A percentile compares a stretch with the other conserved stretches of the same genome.
Evolutionary conservation across 2,888 invertebrate genomes (phyloP).

Genomic region (Mamestra brassicae): DNA sequence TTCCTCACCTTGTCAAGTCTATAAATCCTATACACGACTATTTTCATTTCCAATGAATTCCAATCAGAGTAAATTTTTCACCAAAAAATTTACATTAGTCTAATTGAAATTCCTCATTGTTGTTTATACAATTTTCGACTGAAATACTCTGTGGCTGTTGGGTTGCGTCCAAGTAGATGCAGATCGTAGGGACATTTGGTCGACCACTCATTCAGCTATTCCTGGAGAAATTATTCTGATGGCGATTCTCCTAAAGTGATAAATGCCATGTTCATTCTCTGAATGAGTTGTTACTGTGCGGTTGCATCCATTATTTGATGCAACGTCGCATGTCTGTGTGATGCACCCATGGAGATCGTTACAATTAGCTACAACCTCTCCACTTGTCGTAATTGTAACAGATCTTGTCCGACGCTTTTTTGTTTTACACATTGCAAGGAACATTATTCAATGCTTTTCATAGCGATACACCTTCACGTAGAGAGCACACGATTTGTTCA

Average conservation of each 20-base stretch:
- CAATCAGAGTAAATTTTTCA: conserved; percentile 25
- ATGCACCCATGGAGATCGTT: conserved; percentile 70
- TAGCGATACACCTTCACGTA: conserved; percentile 65
- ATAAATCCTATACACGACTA: conserved; percentile 12
- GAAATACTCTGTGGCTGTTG: conserved; percentile 78
- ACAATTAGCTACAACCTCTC: conserved; percentile 64
- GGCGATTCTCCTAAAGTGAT: conserved; percentile 28
- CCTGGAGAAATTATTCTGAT: conserved; percentile 52
- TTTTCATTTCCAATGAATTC: conserved; percentile 20
- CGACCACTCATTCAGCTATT: conserved; percentile 80
- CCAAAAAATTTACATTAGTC: conserved; percentile 37
- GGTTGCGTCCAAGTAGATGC: conserved; percentile 88
- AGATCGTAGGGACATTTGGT: conserved; percentile 81
- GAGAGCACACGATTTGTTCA: conserved; percentile 47
- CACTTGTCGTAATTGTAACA: conserved; percentile 69
- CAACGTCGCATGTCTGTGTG: conserved; percentile 70
- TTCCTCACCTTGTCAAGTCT: conserved; percentile 55
- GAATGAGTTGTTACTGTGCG: conserved; percentile 73
- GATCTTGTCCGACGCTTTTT: conserved; percentile 78
- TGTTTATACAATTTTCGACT: conserved; percentile 62
- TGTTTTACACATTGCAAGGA: conserved; percentile 86
- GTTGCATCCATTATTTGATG: conserved; percentile 66
- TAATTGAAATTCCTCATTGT: conserved; percentile 59
- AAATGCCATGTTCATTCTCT: conserved; percentile 59
- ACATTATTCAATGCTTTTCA: conserved; percentile 83